These are phyloP conservation scores for Ennomos quercinarius DNA, from an alignment of 2,888 invertebrate genomes.

Conservation along the genomic window DNA sequence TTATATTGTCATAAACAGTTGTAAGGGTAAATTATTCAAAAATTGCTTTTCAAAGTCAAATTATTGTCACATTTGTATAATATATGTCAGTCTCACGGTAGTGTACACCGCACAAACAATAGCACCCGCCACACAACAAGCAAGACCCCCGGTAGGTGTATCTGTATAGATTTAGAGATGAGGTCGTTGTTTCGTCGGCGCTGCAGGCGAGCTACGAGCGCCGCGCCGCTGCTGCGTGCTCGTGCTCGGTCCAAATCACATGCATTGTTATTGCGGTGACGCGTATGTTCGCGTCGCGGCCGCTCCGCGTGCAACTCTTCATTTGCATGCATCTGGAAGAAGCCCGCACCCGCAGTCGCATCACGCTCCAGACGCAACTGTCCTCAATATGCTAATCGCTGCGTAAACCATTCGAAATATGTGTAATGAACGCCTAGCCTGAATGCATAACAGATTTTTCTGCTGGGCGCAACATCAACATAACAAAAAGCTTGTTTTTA, in stretches of 20 bases:
- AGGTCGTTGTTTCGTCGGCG: constrained; percentile 53
- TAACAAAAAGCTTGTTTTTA: constrained; percentile 22
- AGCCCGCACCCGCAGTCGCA: constrained; percentile 49
- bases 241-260: constrained; percentile 24
- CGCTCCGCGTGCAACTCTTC: constrained; percentile 58
- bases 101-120: constrained; percentile 14
- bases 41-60: constrained; percentile 14
- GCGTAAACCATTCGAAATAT: constrained; percentile 55
- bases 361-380: constrained; percentile 58
- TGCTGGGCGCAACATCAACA: constrained; percentile 25
- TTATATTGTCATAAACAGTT: constrained; percentile 7
- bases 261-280: constrained; percentile 52
- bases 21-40: constrained; percentile 24
- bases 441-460: constrained; percentile 36
- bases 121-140: constrained; percentile 20
- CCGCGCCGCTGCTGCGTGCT: too few relatives aligned
- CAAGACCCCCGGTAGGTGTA: constrained; percentile 24
- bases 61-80: constrained; percentile 4
- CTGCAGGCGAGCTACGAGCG: constrained; percentile 31
- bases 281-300: constrained; percentile 43
- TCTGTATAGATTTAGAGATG: constrained; percentile 41
- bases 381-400: constrained; percentile 69
- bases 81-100: constrained; percentile 11
- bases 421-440: constrained; percentile 36
- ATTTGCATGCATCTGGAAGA: constrained; percentile 66